phyloP scores from a whole-genome alignment of 2,113 vertebrate species.

The Hypomesus transpacificus region DNA sequence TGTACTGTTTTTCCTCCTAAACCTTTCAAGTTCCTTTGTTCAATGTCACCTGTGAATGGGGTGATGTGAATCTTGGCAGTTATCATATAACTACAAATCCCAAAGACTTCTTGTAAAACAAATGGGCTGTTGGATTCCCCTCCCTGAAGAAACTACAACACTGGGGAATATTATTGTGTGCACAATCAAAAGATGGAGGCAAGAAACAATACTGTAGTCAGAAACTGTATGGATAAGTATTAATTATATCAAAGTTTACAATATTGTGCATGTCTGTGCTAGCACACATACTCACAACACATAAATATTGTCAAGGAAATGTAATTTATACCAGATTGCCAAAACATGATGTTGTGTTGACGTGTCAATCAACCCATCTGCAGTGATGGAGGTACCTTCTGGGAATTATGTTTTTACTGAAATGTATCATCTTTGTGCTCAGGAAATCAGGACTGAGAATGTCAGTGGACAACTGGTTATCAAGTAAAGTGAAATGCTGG shows the following conservation, averaged over 20 bases:
- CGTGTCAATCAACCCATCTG: slow-evolving; percentile 20
- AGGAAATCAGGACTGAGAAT: slow-evolving; percentile 64
- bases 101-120: slow-evolving; percentile 51
- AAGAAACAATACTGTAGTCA: slow-evolving; percentile 9
- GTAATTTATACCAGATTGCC: background rate
- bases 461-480: slow-evolving; percentile 34
- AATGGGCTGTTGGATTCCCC: slow-evolving; percentile 46
- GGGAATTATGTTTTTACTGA: slow-evolving; percentile 39
- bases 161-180: slow-evolving; percentile 38
- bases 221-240: background rate
- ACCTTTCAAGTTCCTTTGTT: slow-evolving; percentile 31
- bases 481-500: slow-evolving; percentile 32
- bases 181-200: slow-evolving; percentile 43
- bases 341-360: background rate
- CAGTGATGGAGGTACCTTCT: slow-evolving; percentile 33
- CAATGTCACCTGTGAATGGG: slow-evolving; percentile 42
- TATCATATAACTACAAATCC: slow-evolving; percentile 68
- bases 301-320: no score
- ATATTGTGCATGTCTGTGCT: background rate
- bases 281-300: background rate
- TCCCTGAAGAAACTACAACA: slow-evolving; percentile 22
- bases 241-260: slow-evolving; percentile 13
- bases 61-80: slow-evolving; percentile 53
- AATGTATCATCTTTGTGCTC: slow-evolving; percentile 48
- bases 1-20: slow-evolving; percentile 18